Evolutionary conservation across 2,797 vertebrate species (phyloP).

Genomic region (Okamejei kenojei): DNA sequence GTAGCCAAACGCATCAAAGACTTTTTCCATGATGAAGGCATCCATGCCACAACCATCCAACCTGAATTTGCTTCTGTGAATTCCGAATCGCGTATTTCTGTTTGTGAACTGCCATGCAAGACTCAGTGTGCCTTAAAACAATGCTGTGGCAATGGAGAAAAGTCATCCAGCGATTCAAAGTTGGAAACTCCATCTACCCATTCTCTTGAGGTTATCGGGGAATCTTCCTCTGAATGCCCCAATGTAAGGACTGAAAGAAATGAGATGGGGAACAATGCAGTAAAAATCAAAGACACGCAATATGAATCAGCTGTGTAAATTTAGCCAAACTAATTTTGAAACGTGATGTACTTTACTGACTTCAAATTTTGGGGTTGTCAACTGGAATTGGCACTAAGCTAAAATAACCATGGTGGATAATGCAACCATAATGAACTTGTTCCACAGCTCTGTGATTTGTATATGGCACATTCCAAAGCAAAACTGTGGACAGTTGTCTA

Average conservation of each 20-base stretch:
- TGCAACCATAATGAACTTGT: slow-evolving; percentile 8
- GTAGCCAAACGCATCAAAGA: slow-evolving; percentile 94
- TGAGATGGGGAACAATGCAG: neutral
- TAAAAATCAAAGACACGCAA: slow-evolving; percentile 30
- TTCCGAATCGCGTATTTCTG: slow-evolving; percentile 71
- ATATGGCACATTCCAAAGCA: slow-evolving; percentile 33
- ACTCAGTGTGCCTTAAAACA: slow-evolving; percentile 93
- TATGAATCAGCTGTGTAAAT: slow-evolving; percentile 36
- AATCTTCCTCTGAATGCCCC: slow-evolving; percentile 8
- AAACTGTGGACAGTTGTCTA: neutral
- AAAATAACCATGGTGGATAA: neutral
- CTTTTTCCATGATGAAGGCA: slow-evolving; percentile 92
- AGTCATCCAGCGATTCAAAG: slow-evolving; percentile 46
- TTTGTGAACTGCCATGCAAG: slow-evolving; percentile 88
- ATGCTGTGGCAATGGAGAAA: slow-evolving; percentile 71
- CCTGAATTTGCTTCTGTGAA: slow-evolving; percentile 87
- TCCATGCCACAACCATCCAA: slow-evolving; percentile 96
- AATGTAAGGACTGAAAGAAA: neutral
- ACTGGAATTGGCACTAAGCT: slow-evolving; percentile 33
- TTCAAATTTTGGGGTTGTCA: slow-evolving; percentile 33
- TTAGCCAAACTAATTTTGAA: neutral
- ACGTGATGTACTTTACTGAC: slow-evolving; percentile 28
- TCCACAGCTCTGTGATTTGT: slow-evolving; percentile 20
- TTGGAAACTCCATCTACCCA: slow-evolving; percentile 27
- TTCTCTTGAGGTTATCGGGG: slow-evolving; percentile 22